Evolutionary conservation across 1,140 invertebrate genomes (phyloP).

Genomic region (Drosophila sp.): DNA sequence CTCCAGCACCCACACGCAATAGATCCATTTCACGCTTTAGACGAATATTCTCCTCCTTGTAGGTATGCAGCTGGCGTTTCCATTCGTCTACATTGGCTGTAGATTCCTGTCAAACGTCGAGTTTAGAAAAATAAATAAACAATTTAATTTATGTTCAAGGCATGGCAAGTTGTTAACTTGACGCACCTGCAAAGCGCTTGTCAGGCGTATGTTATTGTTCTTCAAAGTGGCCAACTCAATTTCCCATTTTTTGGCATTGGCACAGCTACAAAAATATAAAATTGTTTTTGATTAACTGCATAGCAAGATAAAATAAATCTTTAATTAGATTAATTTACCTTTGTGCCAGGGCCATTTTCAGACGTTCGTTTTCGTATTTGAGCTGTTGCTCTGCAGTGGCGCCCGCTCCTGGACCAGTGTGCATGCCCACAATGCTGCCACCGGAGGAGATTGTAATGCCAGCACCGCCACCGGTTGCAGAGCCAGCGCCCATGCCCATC

Average conservation of each 20-base stretch:
- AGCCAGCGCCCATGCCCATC: conserved; percentile 28
- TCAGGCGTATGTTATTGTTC: conserved; percentile 97
- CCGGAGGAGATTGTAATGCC: conserved; percentile 75
- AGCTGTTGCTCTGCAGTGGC: conserved; percentile 92
- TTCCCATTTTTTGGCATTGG: conserved; percentile 99
- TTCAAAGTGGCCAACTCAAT: conserved; percentile 97
- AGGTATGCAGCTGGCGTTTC: conserved; percentile 97
- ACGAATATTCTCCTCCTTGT: conserved; percentile 97
- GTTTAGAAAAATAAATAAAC: not conserved
- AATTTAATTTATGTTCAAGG: not conserved
- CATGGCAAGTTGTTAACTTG: not conserved
- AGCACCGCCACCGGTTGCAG: conserved; percentile 38
- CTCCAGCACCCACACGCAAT: conserved; percentile 64
- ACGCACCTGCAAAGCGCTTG: conserved; percentile 93
- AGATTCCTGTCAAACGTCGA: conserved; percentile 88
- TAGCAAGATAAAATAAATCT: no score
- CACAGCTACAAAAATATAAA: conserved; percentile 89
- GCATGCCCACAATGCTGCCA: conserved; percentile 76
- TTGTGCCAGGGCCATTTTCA: conserved; percentile 97
- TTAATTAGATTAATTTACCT: conserved; percentile 89
- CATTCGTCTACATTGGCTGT: conserved; percentile 99
- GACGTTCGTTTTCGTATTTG: conserved; percentile 98
- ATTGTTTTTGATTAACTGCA: not conserved
- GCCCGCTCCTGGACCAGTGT: conserved; percentile 76
- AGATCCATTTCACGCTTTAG: conserved; percentile 88